Conservation (phyloP, 2,888 invertebrate species). For the Chesias legatella region DNA sequence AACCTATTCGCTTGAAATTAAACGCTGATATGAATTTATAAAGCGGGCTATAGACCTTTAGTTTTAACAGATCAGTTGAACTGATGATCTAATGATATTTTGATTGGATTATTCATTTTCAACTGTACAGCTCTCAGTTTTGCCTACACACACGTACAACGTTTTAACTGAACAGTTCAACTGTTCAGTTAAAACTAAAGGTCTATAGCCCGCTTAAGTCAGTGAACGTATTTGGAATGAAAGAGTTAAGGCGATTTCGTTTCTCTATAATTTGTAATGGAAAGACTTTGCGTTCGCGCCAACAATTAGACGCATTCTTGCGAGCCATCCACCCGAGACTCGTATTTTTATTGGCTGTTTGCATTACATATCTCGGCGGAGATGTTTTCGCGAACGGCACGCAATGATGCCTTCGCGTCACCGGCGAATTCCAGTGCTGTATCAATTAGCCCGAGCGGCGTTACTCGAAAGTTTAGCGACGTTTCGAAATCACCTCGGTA, state of each 20-base stretch:
- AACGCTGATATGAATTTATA: too few species aligned
- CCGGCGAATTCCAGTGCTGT: conserved; percentile 35
- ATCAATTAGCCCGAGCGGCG: conserved; percentile 33
- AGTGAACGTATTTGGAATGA: too few species aligned
- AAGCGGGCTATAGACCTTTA: too few species aligned
- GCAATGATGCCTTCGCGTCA: conserved; percentile 39
- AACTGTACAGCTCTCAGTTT: too few species aligned
- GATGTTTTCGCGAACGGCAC: conserved; percentile 45
- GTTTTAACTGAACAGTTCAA: too few species aligned
- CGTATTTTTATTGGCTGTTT: conserved; percentile 70
- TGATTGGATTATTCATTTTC: too few species aligned
- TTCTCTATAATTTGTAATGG: conserved; percentile 66
- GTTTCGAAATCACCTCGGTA: conserved; percentile 54
- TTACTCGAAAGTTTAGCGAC: conserved; percentile 47
- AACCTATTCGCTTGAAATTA: too few species aligned
- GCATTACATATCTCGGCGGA: conserved; percentile 57
- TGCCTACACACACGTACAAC: too few species aligned
- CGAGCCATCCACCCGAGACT: conserved; percentile 72
- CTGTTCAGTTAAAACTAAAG: too few species aligned
- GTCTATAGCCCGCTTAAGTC: too few species aligned
- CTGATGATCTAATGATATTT: too few species aligned
- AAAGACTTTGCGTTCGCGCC: conserved; percentile 59
- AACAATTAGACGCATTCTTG: conserved; percentile 72
- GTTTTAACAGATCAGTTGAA: too few species aligned
- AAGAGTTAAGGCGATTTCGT: conserved; percentile 36